Percentiles rank a stretch among this genome's conserved stretches.
Conservation (phyloP, 2,113 vertebrate species). For the Urocynchramus pylzowi region DNA sequence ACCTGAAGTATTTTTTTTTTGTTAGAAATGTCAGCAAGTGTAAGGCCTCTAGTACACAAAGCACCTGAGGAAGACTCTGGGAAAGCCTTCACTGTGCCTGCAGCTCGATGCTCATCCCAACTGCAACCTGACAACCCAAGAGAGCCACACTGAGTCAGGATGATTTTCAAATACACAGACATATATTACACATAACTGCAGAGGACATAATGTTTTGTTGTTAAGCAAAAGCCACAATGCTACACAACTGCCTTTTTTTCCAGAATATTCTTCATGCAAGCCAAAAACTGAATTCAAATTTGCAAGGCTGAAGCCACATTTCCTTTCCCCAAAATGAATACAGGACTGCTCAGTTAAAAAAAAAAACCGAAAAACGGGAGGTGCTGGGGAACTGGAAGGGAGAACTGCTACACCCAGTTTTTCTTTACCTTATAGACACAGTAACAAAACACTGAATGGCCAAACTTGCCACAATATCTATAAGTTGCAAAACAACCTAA, state of each 20-base stretch:
- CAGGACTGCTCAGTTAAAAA: background rate
- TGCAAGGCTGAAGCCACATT: background rate
- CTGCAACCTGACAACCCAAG: background rate
- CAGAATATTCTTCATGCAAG: background rate
- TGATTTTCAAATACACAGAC: background rate
- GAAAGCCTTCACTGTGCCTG: background rate
- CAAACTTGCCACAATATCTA: background rate
- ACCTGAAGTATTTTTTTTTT: background rate
- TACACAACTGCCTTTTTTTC: background rate
- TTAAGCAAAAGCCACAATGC: background rate
- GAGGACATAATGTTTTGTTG: background rate
- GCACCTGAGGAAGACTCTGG: background rate
- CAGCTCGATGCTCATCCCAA: background rate
- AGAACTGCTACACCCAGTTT: background rate
- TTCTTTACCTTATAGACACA: background rate
- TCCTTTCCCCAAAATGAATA: background rate
- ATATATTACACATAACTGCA: background rate
- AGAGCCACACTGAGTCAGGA: background rate
- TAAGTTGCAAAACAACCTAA: background rate
- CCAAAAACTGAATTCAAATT: background rate
- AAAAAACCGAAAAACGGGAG: background rate
- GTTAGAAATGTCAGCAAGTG: background rate
- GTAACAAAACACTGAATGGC: background rate
- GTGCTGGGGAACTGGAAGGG: fast-evolving
- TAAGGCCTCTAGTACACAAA: background rate